phyloP scores from a whole-genome alignment of 2,888 invertebrate species.

The Hydrotaea diabolus region DNA sequence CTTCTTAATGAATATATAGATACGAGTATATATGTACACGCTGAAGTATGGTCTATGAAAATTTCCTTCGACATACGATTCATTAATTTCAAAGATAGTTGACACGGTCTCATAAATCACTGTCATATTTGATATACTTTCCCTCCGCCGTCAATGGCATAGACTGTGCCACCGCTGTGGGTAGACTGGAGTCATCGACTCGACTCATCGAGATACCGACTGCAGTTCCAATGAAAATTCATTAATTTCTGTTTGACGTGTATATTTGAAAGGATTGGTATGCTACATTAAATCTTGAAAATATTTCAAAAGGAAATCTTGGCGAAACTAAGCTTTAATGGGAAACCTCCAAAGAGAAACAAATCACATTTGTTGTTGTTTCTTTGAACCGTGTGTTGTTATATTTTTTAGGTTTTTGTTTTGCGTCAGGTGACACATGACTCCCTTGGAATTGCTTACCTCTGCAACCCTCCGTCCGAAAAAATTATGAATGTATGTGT shows the following conservation, averaged over 20 bases:
- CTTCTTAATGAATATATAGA: no score
- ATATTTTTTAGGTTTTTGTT: background rate
- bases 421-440: no score
- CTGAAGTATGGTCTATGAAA: background rate
- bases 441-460: no score
- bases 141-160: background rate
- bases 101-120: slow-evolving; percentile 39
- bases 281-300: no score
- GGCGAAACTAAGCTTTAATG: background rate
- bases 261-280: background rate
- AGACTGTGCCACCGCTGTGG: background rate
- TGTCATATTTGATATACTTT: slow-evolving; percentile 12
- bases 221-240: background rate
- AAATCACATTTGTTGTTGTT: background rate
- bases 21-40: no score
- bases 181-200: background rate
- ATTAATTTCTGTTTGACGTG: slow-evolving; percentile 7
- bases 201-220: background rate
- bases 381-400: background rate
- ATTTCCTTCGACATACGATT: background rate
- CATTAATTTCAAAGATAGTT: slow-evolving; percentile 36
- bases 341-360: background rate
- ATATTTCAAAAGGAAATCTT: background rate
- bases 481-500: no score
- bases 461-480: no score